Evolutionary conservation across 2,797 vertebrate species (phyloP).

Genomic region (Numenius phaeopus): DNA sequence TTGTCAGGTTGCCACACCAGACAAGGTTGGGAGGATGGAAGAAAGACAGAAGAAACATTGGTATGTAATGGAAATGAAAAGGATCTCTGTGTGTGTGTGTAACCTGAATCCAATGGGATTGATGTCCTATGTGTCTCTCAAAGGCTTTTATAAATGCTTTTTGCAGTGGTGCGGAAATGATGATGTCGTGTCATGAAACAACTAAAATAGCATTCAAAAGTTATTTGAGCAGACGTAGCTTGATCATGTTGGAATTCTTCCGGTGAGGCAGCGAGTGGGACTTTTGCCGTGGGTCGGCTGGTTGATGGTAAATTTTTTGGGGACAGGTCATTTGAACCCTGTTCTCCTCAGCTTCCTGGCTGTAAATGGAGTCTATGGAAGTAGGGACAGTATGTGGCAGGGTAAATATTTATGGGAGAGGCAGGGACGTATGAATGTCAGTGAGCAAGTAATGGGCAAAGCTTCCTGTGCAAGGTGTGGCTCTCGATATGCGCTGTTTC

Average conservation of each 20-base stretch:
- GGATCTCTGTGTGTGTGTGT: fast-evolving
- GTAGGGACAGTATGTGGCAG: not conserved
- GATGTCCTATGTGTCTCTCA: not conserved
- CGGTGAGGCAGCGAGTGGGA: fast-evolving
- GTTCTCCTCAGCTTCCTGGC: not conserved
- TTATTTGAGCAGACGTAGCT: not conserved
- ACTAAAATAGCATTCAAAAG: not conserved
- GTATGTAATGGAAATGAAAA: not conserved
- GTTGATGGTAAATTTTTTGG: not conserved
- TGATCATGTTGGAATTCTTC: not conserved
- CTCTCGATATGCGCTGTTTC: fast-evolving
- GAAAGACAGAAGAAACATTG: not conserved
- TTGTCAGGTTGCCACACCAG: not conserved
- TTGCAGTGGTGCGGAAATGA: not conserved
- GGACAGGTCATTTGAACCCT: not conserved
- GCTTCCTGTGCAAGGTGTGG: not conserved
- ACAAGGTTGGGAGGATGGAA: not conserved
- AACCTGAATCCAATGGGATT: not conserved
- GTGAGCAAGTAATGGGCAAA: not conserved
- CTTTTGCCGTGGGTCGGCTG: not conserved
- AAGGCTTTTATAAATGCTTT: not conserved
- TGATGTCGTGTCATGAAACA: not conserved
- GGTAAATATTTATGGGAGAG: not conserved
- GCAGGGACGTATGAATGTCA: not conserved
- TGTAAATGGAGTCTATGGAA: not conserved